A percentile compares a stretch with the other conserved stretches of the same genome.
phyloP scores from a whole-genome alignment of 2,113 vertebrate species.

The Leucopsar rothschildi region DNA sequence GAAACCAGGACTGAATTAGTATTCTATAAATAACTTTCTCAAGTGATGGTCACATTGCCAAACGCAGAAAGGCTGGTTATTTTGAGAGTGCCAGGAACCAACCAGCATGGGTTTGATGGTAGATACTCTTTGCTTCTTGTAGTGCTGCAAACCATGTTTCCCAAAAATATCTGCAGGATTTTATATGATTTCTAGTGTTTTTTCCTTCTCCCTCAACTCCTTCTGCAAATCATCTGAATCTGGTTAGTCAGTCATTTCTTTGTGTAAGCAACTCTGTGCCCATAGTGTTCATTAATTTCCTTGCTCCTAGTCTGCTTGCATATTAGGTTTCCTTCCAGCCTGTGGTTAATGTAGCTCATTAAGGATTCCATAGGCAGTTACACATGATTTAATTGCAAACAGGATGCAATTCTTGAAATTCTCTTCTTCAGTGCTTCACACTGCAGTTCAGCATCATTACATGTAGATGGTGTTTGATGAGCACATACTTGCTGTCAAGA shows the following conservation, averaged over 20 bases:
- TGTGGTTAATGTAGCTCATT: not conserved
- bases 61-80: not conserved
- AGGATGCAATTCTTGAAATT: not conserved
- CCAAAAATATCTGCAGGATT: not conserved
- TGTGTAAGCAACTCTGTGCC: not conserved
- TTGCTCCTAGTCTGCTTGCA: conserved; percentile 5
- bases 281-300: not conserved
- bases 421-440: not conserved
- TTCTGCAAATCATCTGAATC: not conserved
- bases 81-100: not conserved
- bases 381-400: conserved; percentile 16
- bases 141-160: not conserved
- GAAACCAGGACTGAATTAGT: not conserved
- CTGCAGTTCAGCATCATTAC: not conserved
- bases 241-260: not conserved
- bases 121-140: not conserved
- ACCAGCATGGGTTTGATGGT: not conserved
- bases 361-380: conserved; percentile 6
- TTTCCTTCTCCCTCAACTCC: not conserved
- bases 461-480: not conserved
- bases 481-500: conserved; percentile 17
- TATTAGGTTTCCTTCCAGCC: not conserved
- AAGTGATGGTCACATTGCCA: not conserved
- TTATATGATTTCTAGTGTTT: not conserved
- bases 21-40: not conserved